Percentiles rank a stretch among this genome's conserved stretches.
Conservation (phyloP, 2,113 vertebrate genomes). For the Elanoides forficatus region DNA sequence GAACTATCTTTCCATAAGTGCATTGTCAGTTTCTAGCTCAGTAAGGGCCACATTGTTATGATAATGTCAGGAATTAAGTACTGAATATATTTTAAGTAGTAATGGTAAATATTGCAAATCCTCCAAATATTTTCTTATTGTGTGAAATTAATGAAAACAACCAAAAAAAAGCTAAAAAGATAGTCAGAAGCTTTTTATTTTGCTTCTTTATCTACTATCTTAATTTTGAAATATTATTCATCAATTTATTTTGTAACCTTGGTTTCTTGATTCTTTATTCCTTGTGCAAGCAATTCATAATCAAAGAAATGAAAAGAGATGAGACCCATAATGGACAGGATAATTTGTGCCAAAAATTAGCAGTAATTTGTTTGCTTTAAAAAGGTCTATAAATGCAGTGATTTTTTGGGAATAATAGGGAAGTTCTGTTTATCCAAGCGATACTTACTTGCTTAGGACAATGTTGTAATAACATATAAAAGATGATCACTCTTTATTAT, state of each 20-base stretch:
- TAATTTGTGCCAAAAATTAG: neutral
- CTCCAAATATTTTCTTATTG: neutral
- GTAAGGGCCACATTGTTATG: neutral
- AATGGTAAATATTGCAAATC: neutral
- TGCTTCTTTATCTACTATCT: neutral
- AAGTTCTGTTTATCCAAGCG: neutral
- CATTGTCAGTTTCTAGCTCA: neutral
- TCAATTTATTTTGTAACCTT: neutral
- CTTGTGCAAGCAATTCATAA: neutral
- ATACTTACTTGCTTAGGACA: neutral
- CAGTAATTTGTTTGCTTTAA: neutral
- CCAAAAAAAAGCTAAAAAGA: neutral
- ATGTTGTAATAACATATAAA: neutral
- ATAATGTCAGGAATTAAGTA: neutral
- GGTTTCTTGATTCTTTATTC: neutral
- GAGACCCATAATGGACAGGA: neutral
- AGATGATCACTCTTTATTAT: neutral
- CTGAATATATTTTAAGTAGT: neutral
- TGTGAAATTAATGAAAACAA: neutral
- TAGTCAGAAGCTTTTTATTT: neutral
- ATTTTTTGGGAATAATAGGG: neutral
- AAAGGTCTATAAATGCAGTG: neutral
- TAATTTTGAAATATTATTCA: neutral
- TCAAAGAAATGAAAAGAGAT: neutral
- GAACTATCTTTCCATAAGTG: neutral